Evolutionary conservation across 1,140 invertebrate species (phyloP).

Genomic region (Tetranychus urticae): DNA sequence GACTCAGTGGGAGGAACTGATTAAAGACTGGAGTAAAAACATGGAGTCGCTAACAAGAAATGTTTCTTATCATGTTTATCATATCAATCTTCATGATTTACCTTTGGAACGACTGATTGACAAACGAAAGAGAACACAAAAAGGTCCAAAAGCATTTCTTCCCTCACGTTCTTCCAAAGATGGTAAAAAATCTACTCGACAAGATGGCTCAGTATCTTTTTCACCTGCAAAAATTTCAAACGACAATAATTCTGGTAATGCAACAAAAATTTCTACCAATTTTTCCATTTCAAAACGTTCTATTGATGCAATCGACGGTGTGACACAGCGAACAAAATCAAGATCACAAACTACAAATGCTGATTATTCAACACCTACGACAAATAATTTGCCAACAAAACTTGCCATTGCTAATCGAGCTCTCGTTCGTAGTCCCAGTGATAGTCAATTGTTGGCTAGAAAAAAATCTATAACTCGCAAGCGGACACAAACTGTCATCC

Average conservation of each 20-base stretch:
- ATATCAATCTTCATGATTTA: slow-evolving; percentile 65
- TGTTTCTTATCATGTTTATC: slow-evolving; percentile 72
- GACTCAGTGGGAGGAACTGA: slow-evolving; percentile 80
- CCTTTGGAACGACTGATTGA: slow-evolving; percentile 60
- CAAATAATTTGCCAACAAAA: neutral
- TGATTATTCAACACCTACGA: neutral
- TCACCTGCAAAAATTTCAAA: no score
- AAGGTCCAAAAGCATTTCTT: neutral
- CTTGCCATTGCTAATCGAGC: neutral
- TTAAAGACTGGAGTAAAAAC: slow-evolving; percentile 92
- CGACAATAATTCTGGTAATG: no score
- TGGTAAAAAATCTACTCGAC: neutral
- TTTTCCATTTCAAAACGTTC: neutral
- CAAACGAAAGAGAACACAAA: neutral
- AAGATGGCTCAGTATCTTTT: no score
- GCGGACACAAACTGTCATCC: neutral
- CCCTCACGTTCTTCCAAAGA: neutral
- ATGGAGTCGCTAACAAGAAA: slow-evolving; percentile 82
- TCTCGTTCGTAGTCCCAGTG: neutral
- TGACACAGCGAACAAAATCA: neutral
- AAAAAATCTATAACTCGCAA: neutral
- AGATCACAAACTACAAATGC: neutral
- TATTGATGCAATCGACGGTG: neutral
- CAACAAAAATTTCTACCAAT: neutral
- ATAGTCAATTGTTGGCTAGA: neutral